Evolutionary conservation across 1,140 invertebrate genomes (phyloP), one percentile per base, ranked within the genome.

Genomic region (Augochlora pura): DNA sequence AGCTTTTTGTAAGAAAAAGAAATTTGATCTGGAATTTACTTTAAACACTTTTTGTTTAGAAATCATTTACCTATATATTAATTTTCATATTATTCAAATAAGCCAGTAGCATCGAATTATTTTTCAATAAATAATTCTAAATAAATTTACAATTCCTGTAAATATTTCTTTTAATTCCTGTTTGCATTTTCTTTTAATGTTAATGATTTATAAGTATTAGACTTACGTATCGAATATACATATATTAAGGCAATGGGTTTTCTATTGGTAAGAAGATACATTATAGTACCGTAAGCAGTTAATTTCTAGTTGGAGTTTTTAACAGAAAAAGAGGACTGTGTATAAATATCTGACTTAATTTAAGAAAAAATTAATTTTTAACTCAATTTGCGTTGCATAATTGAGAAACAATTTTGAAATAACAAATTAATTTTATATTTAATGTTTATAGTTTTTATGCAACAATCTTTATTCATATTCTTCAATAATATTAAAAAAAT

Each of bases 191-290:
- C 21, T 54, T 21, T 21, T 54, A 54, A 18, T 21, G 16, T n/a
- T 54, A 18, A 27, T 25, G 6, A 9, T 16, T 60, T 38, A 64
- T 54, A 54, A 74, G 64, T 74, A 74, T 18, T 64, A 12, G 42
- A 46, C 42, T 46, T 46, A 46, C 9, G 42, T 46, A 46, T 46
- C 14, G 12, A 46, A 46, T 42, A 42, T 42, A 46, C 10, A 42
- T 42, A 9, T 46, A 46, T 46, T 14, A 46, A 46, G 42, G 42
- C 42, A 46, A 14, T 46, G 42, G 9, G 42, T 12, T 46, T 14
- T 46, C 42, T 46, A 46, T 46, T 46, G 42, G 2, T 46, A 46
- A 46, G 42, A 46, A 46, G 42, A 46, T 32, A 46, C 10, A 46
- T 2, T 14, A 10, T 32, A 46, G 42, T 46, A 46, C 9, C 32